Conservation (phyloP, 2,797 vertebrate species). For the Chiroxiphia lanceolata region DNA sequence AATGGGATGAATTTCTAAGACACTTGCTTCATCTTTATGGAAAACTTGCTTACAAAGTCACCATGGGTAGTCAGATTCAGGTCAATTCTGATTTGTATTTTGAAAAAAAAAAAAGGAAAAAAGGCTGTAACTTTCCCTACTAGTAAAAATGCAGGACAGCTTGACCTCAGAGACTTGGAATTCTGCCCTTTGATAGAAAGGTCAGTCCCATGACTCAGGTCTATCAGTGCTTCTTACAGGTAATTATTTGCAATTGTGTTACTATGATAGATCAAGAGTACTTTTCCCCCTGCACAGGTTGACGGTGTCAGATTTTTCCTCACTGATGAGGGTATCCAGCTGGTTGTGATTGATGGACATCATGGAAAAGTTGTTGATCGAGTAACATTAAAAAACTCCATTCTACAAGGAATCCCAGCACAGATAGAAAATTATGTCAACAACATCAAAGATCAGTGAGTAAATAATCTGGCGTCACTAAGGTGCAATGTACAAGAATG, state of each 20-base stretch:
- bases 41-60: not conserved
- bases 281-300: constrained; percentile 74
- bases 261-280: not conserved
- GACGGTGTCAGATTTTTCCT: constrained; percentile 84
- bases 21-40: not conserved
- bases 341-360: constrained; percentile 85
- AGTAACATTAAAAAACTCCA: constrained; percentile 80
- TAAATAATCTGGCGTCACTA: not conserved
- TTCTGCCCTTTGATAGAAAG: not conserved
- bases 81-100: not conserved
- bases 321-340: constrained; percentile 86
- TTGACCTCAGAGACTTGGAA: not conserved
- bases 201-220: accelerated
- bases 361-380: constrained; percentile 82
- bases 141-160: not conserved
- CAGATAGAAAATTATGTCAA: constrained; percentile 87
- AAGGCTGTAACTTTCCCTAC: not conserved
- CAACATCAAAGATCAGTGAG: constrained; percentile 86
- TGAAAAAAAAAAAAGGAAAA: not conserved
- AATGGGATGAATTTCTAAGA: not conserved
- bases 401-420: constrained; percentile 89
- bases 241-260: not conserved
- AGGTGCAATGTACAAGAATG: not conserved
- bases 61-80: accelerated
- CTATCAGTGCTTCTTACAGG: not conserved